A percentile compares a stretch with the other conserved stretches of the same genome.
Evolutionary conservation across 2,797 vertebrate species (phyloP).

Genomic region (Enteromius treurensis): DNA sequence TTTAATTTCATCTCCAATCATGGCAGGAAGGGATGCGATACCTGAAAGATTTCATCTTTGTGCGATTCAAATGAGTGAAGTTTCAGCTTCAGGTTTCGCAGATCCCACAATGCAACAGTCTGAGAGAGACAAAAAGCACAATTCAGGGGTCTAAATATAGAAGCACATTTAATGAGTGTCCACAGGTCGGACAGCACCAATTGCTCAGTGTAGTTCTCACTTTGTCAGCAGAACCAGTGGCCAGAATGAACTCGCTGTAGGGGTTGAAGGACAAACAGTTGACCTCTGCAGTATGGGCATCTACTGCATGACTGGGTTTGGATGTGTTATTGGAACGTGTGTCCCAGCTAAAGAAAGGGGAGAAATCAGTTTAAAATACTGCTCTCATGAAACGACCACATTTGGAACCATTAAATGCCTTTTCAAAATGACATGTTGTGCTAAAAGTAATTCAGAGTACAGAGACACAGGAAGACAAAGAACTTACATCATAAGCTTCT

Average conservation of each 20-base stretch:
- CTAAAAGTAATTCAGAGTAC: not conserved
- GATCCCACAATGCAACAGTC: constrained; percentile 97
- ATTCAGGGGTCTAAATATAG: not conserved
- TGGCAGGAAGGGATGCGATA: constrained; percentile 63
- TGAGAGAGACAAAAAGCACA: constrained; percentile 60
- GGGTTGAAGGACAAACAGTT: constrained; percentile 98
- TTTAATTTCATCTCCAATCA: not conserved
- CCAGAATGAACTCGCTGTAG: constrained; percentile 97
- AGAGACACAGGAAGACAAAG: not conserved
- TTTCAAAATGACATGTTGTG: not conserved
- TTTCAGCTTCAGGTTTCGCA: constrained; percentile 96
- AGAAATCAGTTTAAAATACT: not conserved
- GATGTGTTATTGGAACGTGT: constrained; percentile 97
- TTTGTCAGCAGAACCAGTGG: constrained; percentile 96
- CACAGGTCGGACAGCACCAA: not conserved
- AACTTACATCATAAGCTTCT: constrained; percentile 97
- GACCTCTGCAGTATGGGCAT: constrained; percentile 97
- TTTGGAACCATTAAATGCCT: not conserved
- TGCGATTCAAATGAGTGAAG: constrained; percentile 98
- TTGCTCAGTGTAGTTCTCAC: constrained; percentile 67
- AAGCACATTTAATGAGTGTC: not conserved
- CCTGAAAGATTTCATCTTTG: constrained; percentile 99
- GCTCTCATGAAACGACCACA: not conserved
- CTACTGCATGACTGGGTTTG: constrained; percentile 96
- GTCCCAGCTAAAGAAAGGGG: constrained; percentile 86